Evolutionary conservation across 2,888 invertebrate genomes (phyloP).

Genomic region (Monopis laevigella): DNA sequence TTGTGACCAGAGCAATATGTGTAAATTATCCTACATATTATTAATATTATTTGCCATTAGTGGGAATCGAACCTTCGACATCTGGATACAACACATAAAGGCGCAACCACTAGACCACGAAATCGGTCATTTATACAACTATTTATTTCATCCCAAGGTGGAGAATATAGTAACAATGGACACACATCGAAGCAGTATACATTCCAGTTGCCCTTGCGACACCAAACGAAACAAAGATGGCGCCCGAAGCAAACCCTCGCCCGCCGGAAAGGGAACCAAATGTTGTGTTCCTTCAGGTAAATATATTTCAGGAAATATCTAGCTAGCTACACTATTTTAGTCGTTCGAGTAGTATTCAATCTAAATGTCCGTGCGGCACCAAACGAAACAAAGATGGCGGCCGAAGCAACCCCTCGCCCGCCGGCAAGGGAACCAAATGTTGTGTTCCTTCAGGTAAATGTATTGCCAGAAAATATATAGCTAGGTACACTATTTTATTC

Average conservation of each 20-base stretch:
- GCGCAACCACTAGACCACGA: too few species aligned
- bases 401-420: slow-evolving; percentile 16
- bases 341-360: slow-evolving; percentile 50
- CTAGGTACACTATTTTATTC: too few species aligned
- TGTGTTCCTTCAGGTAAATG: slow-evolving; percentile 36
- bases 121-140: too few species aligned
- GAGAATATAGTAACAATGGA: slow-evolving; percentile 57
- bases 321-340: too few species aligned
- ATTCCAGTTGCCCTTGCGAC: slow-evolving; percentile 50
- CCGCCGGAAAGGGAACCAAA: slow-evolving; percentile 19
- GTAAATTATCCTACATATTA: too few species aligned
- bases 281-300: slow-evolving; percentile 37
- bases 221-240: slow-evolving; percentile 4
- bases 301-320: too few species aligned
- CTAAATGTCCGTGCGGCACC: slow-evolving; percentile 47
- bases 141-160: slow-evolving; percentile 25
- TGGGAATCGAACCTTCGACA: too few species aligned
- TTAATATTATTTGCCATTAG: too few species aligned
- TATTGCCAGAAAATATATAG: too few species aligned
- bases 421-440: slow-evolving; percentile 24
- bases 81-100: too few species aligned
- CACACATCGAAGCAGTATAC: slow-evolving; percentile 50
- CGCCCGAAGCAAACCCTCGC: slow-evolving; percentile 16
- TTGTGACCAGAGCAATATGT: too few species aligned
- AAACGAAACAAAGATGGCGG: slow-evolving; percentile 3